Conservation (phyloP, 2,888 invertebrate species). For the Parnassius glacialis region DNA sequence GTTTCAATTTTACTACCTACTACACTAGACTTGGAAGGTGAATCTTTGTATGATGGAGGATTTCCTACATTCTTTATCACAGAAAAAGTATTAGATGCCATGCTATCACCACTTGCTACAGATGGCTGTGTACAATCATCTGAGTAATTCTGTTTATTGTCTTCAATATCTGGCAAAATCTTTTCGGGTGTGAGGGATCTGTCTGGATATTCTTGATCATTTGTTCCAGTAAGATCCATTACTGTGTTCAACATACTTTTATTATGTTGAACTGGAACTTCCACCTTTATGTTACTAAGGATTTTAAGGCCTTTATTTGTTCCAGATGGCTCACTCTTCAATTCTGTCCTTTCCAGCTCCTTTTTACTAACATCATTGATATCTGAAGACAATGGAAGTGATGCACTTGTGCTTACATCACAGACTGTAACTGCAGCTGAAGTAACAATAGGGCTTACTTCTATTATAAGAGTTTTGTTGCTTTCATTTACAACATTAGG, state of each 20-base stretch:
- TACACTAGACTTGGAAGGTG: slow-evolving; percentile 46
- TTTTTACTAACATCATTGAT: slow-evolving; percentile 34
- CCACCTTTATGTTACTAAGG: slow-evolving; percentile 77
- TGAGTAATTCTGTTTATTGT: slow-evolving; percentile 52
- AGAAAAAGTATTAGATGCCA: slow-evolving; percentile 62
- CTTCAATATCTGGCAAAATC: slow-evolving; percentile 68
- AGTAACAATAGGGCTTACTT: slow-evolving; percentile 62
- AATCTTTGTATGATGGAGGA: slow-evolving; percentile 55
- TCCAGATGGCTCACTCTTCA: slow-evolving; percentile 49
- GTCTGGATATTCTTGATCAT: slow-evolving; percentile 57
- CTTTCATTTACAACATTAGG: slow-evolving; percentile 45
- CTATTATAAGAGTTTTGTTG: slow-evolving; percentile 66
- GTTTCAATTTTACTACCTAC: slow-evolving; percentile 61
- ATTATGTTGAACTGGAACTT: slow-evolving; percentile 73
- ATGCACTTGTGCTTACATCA: slow-evolving; percentile 32
- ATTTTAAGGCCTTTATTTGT: slow-evolving; percentile 71
- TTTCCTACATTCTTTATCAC: slow-evolving; percentile 72
- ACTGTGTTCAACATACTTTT: slow-evolving; percentile 72
- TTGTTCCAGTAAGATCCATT: slow-evolving; percentile 67
- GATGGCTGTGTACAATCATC: slow-evolving; percentile 52
- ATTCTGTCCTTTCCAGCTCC: slow-evolving; percentile 40
- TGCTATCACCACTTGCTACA: slow-evolving; percentile 48
- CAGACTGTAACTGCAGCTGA: slow-evolving; percentile 33
- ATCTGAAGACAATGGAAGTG: slow-evolving; percentile 28
- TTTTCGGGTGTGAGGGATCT: slow-evolving; percentile 57